Conservation (phyloP, 2,888 invertebrate species). For the Megamerina dolium region DNA sequence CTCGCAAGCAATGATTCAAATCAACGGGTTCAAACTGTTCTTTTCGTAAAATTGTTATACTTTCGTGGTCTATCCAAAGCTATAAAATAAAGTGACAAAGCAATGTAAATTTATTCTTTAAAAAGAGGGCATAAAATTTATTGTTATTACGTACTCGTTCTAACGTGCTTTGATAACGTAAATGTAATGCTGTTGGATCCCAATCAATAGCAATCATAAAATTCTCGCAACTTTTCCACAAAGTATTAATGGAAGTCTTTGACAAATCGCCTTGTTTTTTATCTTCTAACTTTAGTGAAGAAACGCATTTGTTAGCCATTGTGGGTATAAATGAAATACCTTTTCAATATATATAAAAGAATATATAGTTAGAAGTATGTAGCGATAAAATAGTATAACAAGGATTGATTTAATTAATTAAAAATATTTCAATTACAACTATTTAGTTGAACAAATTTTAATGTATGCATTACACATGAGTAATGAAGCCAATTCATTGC, state of each 20-base stretch:
- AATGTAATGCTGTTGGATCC: slow-evolving; percentile 90
- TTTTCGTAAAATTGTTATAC: slow-evolving; percentile 63
- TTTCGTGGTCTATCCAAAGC: slow-evolving; percentile 71
- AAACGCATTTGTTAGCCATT: slow-evolving; percentile 38
- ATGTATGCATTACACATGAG: too few species aligned
- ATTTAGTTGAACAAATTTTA: too few species aligned
- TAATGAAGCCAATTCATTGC: too few species aligned
- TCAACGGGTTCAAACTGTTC: slow-evolving; percentile 77
- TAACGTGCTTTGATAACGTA: slow-evolving; percentile 74
- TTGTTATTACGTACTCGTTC: slow-evolving; percentile 59
- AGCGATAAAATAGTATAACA: too few species aligned
- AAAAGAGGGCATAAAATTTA: too few species aligned
- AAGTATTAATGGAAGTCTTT: slow-evolving; percentile 19
- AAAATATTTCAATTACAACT: too few species aligned
- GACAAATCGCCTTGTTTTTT: slow-evolving; percentile 31
- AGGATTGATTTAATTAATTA: too few species aligned
- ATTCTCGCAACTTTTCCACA: slow-evolving; percentile 20
- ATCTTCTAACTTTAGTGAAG: slow-evolving; percentile 40
- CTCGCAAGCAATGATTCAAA: slow-evolving; percentile 75
- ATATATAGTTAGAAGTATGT: too few species aligned
- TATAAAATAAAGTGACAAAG: slow-evolving; percentile 35
- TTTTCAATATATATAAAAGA: slow-evolving; percentile 15
- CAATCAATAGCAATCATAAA: slow-evolving; percentile 77
- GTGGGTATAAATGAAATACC: slow-evolving; percentile 39
- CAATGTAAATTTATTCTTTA: too few species aligned